A percentile compares a stretch with the other conserved stretches of the same genome.
These are phyloP conservation scores for Mycalesis mineus DNA, from an alignment of 2,888 invertebrate genomes.

Conservation along the genomic window DNA sequence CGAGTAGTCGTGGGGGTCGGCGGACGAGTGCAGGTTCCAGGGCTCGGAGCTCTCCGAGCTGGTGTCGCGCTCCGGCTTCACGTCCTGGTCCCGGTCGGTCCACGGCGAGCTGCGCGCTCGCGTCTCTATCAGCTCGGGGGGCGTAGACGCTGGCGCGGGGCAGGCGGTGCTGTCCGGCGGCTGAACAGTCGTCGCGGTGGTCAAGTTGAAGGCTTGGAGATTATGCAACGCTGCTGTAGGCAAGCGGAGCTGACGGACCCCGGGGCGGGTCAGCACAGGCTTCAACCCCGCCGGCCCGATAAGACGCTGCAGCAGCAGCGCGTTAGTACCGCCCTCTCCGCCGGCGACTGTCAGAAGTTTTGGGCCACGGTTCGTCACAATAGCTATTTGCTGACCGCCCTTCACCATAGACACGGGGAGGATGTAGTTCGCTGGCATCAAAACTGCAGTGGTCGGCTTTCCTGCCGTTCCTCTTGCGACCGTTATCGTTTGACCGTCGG, in stretches of 20 bases:
- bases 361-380: conserved; percentile 83
- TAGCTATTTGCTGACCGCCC: conserved; percentile 84
- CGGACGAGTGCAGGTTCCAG: conserved; percentile 58
- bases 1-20: conserved; percentile 58
- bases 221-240: conserved; percentile 69
- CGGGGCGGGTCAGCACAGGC: conserved; percentile 72
- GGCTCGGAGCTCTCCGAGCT: conserved; percentile 67
- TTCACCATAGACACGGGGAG: conserved; percentile 85
- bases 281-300: conserved; percentile 81
- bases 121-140: conserved; percentile 63
- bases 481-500: conserved; percentile 81
- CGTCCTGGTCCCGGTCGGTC: conserved; percentile 52
- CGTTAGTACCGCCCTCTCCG: conserved; percentile 76
- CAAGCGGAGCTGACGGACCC: conserved; percentile 74
- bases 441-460: conserved; percentile 80
- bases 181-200: conserved; percentile 48
- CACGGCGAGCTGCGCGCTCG: conserved; percentile 60
- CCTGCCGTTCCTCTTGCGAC: conserved; percentile 79
- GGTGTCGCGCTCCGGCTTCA: conserved; percentile 55
- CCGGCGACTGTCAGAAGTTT: conserved; percentile 70
- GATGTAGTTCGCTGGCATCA: conserved; percentile 85
- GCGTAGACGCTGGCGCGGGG: conserved; percentile 50
- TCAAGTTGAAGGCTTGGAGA: conserved; percentile 61
- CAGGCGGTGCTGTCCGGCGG: conserved; percentile 61
- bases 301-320: conserved; percentile 82